Percentiles rank a stretch among this genome's conserved stretches.
Conservation (phyloP, 1,140 invertebrate genomes). For the Drosophila varians region DNA sequence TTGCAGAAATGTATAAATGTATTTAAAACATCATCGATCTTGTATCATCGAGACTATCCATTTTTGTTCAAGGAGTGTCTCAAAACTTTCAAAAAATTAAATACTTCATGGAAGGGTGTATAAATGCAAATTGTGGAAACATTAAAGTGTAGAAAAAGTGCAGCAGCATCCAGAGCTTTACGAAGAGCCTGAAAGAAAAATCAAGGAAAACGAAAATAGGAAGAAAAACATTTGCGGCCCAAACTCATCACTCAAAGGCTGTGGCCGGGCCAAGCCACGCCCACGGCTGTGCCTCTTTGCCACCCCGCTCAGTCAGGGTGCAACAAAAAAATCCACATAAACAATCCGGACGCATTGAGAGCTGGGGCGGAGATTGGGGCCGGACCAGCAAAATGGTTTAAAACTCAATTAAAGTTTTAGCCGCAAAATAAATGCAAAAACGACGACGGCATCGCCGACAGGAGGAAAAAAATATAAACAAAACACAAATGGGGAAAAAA, state of each 20-base stretch:
- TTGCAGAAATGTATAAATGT: too few relatives aligned
- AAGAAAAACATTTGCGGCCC: conserved; percentile 45
- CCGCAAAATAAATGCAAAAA: conserved; percentile 83
- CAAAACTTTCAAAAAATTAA: too few relatives aligned
- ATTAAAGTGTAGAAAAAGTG: conserved; percentile 45
- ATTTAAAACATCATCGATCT: too few relatives aligned
- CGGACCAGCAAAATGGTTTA: conserved; percentile 74
- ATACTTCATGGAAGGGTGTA: background rate
- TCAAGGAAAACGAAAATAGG: conserved; percentile 11
- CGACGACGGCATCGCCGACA: conserved; percentile 51
- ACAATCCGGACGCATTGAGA: conserved; percentile 39
- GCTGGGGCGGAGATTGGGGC: conserved; percentile 25
- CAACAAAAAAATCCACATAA: conserved; percentile 52
- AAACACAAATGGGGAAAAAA: conserved; percentile 4
- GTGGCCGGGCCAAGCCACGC: conserved; percentile 1
- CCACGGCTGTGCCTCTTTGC: conserved; percentile 9
- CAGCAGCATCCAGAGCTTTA: conserved; percentile 14
- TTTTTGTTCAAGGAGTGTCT: too few relatives aligned
- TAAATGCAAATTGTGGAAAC: conserved; percentile 9
- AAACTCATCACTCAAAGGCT: conserved; percentile 72
- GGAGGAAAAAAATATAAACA: conserved; percentile 44
- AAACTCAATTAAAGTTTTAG: conserved; percentile 83
- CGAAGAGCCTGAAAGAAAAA: conserved; percentile 13
- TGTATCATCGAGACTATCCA: too few relatives aligned
- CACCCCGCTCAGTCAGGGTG: background rate